Evolutionary conservation across 2,113 vertebrate species (phyloP).

Genomic region (Pardalotus punctatus): DNA sequence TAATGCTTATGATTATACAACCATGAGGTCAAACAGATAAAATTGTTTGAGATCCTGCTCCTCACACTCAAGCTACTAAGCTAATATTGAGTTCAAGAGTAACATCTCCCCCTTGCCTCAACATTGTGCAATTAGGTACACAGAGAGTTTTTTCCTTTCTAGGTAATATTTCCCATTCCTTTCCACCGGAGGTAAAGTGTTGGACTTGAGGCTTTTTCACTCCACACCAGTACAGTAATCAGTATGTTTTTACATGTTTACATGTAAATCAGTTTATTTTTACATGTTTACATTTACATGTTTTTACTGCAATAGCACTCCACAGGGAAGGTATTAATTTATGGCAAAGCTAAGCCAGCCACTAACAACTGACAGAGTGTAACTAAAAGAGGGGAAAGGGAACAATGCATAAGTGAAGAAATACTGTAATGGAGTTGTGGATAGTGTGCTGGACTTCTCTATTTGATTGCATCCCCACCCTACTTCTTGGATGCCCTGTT

Average conservation of each 20-base stretch:
- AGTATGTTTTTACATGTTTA: background rate
- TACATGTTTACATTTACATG: background rate
- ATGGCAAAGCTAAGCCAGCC: background rate
- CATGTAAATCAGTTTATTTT: background rate
- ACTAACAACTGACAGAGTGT: background rate
- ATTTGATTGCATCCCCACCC: background rate
- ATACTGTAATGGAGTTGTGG: rapidly evolving
- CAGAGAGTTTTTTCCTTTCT: background rate
- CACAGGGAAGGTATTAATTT: background rate
- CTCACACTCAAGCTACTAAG: background rate
- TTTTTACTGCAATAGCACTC: background rate
- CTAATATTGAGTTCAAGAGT: background rate
- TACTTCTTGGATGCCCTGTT: background rate
- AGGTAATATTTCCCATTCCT: background rate
- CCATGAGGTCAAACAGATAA: background rate
- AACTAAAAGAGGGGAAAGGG: background rate
- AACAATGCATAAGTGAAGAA: background rate
- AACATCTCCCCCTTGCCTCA: rapidly evolving
- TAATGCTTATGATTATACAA: background rate
- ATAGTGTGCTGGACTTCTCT: background rate
- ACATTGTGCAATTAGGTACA: background rate
- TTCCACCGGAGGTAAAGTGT: background rate
- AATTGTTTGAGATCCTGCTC: background rate
- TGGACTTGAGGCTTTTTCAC: background rate
- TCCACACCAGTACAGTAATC: background rate